Conservation (phyloP, 1,140 invertebrate genomes). For the Stenopsyche tienmushanensis region DNA sequence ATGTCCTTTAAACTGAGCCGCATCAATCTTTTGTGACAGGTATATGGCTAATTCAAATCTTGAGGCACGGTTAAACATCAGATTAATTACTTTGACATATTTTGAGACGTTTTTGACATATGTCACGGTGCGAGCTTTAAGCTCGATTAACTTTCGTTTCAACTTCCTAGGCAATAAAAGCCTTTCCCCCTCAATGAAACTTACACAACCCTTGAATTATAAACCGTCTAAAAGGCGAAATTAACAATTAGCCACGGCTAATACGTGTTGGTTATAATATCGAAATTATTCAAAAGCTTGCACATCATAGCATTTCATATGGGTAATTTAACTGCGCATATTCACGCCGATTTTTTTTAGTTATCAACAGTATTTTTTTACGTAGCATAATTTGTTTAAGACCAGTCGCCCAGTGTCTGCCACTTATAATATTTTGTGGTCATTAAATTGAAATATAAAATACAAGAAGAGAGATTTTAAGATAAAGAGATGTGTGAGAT, state of each 20-base stretch:
- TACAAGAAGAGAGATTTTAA: no score
- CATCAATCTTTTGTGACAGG: constrained; percentile 28
- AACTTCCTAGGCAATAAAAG: not conserved
- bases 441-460: no score
- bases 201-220: not conserved
- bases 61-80: constrained; percentile 36
- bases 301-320: no score
- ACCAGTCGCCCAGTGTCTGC: no score
- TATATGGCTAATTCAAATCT: constrained; percentile 22
- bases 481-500: not conserved
- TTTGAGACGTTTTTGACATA: constrained; percentile 30
- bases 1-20: constrained; percentile 2
- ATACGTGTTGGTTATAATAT: no score
- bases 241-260: constrained; percentile 28
- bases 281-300: no score
- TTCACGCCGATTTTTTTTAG: no score
- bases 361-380: no score
- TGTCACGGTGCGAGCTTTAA: constrained; percentile 31
- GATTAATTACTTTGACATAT: constrained; percentile 40
- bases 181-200: not conserved
- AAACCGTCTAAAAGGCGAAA: not conserved
- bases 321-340: no score
- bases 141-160: constrained; percentile 34
- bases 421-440: no score
- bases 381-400: no score